These are phyloP conservation scores for Phrynocephalus versicolor DNA, from an alignment of 2,113 vertebrate genomes.

Conservation along the genomic window DNA sequence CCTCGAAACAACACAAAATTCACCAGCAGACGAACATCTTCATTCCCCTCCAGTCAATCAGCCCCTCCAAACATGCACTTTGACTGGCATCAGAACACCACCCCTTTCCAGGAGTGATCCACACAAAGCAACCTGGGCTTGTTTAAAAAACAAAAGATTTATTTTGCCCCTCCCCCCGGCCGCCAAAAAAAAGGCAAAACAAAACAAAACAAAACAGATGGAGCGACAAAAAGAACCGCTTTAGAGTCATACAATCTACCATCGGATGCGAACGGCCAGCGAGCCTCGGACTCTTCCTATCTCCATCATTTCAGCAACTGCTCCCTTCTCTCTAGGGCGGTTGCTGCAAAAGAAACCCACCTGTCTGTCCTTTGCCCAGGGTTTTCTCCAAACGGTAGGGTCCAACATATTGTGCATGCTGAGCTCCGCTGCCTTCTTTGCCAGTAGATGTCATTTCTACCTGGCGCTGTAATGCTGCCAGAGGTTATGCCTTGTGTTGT, in stretches of 20 bases:
- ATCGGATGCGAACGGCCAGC: conserved; percentile 13
- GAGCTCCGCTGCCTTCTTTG: conserved; percentile 95
- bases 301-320: conserved; percentile 53
- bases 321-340: conserved; percentile 50
- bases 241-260: conserved; percentile 22
- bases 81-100: conserved; percentile 66
- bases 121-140: conserved; percentile 57
- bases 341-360: conserved; percentile 79
- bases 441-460: conserved; percentile 94
- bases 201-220: not conserved
- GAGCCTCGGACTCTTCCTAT: conserved; percentile 48
- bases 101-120: conserved; percentile 62
- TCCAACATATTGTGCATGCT: conserved; percentile 99
- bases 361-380: conserved; percentile 99
- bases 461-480: conserved; percentile 62
- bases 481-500: conserved; percentile 53
- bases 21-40: conserved; percentile 53
- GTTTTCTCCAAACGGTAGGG: conserved; percentile 99
- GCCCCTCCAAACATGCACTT: conserved; percentile 54
- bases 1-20: conserved; percentile 58
- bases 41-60: not conserved
- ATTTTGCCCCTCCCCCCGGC: not conserved
- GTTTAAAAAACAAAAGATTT: not conserved
- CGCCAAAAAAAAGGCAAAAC: no score
- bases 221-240: not conserved